Conservation (phyloP, 1,140 invertebrate genomes). For the Pristionchus pacificus region DNA sequence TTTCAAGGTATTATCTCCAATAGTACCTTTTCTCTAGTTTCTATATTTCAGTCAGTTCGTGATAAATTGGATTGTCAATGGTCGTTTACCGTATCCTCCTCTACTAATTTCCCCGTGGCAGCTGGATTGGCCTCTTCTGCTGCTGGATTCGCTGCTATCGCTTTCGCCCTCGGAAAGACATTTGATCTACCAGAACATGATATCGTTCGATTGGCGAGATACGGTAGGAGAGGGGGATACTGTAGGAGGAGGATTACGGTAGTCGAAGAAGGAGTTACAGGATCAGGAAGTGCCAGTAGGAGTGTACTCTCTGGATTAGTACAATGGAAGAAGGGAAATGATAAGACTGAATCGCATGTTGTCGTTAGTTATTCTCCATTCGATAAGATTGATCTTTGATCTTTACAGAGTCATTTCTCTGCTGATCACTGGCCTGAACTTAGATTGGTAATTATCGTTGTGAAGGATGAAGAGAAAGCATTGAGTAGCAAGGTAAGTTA, state of each 20-base stretch:
- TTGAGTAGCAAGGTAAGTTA: slow-evolving; percentile 71
- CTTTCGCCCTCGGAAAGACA: slow-evolving; percentile 44
- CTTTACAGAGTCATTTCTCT: slow-evolving; percentile 55
- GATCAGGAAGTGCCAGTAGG: slow-evolving; percentile 92
- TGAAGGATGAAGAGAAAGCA: slow-evolving; percentile 78
- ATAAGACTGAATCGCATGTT: slow-evolving; percentile 74
- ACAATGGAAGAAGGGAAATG: slow-evolving; percentile 75
- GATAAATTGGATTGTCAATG: background rate
- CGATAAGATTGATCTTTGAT: slow-evolving; percentile 4
- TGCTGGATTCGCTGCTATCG: slow-evolving; percentile 79
- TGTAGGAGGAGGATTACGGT: slow-evolving; percentile 13
- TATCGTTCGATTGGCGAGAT: slow-evolving; percentile 66
- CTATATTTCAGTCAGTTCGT: no score
- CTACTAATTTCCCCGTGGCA: slow-evolving; percentile 97
- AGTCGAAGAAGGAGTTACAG: slow-evolving; percentile 55
- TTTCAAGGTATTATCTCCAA: no score
- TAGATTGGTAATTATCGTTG: slow-evolving; percentile 81
- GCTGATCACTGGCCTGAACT: slow-evolving; percentile 83
- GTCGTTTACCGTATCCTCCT: slow-evolving; percentile 65
- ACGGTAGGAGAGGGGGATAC: slow-evolving; percentile 35
- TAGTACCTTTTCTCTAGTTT: no score
- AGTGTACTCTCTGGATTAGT: slow-evolving; percentile 91
- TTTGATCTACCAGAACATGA: slow-evolving; percentile 38
- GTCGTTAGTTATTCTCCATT: no score
- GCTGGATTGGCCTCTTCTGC: slow-evolving; percentile 95